Evolutionary conservation across 1,140 invertebrate genomes (phyloP).

Genomic region (Trichomalopsis sarcophagae): DNA sequence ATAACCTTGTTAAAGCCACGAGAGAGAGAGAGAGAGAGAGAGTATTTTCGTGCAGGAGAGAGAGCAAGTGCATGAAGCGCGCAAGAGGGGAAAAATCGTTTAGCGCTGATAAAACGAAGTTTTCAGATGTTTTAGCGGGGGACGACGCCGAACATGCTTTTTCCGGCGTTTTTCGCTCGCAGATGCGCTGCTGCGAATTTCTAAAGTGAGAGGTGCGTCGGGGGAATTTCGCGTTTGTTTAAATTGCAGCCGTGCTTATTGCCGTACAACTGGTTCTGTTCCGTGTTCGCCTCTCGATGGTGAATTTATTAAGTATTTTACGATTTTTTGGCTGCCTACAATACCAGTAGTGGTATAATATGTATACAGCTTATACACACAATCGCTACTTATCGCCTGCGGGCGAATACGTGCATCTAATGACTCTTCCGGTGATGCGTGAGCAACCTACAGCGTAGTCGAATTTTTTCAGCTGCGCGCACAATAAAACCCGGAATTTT

Average conservation of each 20-base stretch:
- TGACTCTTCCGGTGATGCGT: neutral
- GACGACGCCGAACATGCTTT: neutral
- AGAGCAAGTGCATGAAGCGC: neutral
- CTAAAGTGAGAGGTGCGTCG: neutral
- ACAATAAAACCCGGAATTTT: slow-evolving; percentile 23
- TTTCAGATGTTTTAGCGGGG: slow-evolving; percentile 21
- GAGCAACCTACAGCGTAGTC: neutral
- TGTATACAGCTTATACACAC: too few species aligned
- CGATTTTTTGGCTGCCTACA: neutral
- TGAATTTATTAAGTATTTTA: neutral
- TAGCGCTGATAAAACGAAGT: slow-evolving; percentile 33
- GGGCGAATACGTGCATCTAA: neutral
- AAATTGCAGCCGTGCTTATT: neutral
- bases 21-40: neutral
- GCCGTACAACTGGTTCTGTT: neutral
- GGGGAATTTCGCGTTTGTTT: neutral
- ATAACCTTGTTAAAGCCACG: slow-evolving; percentile 21
- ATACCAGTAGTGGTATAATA: neutral
- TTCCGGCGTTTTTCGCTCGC: neutral
- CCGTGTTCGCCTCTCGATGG: neutral
- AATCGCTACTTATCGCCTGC: too few species aligned
- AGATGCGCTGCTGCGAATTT: neutral
- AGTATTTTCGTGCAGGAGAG: neutral
- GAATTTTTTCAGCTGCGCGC: too few species aligned
- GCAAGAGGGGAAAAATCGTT: slow-evolving; percentile 23